These are phyloP conservation scores for Drosophila longiperda DNA, from an alignment of 2,888 invertebrate genomes.

Conservation along the genomic window DNA sequence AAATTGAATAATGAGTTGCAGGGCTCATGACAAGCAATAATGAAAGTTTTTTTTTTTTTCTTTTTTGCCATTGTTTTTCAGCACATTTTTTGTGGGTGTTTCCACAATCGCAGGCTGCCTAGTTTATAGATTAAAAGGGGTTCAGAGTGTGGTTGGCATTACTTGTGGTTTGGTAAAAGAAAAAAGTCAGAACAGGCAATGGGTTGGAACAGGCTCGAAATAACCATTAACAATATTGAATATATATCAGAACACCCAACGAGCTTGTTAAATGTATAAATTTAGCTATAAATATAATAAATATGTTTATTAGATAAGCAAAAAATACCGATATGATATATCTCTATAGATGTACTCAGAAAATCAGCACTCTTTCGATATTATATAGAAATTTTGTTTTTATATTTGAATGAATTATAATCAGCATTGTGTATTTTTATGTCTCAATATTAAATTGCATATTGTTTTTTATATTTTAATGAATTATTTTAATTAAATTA, in stretches of 20 bases:
- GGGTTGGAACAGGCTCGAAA: not conserved
- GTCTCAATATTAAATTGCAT: too few relatives aligned
- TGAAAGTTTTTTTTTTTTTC: slow-evolving; percentile 55
- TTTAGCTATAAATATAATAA: not conserved
- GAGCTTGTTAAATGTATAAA: slow-evolving; percentile 1
- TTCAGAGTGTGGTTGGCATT: not conserved
- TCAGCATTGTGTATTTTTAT: too few relatives aligned
- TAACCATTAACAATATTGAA: slow-evolving; percentile 18
- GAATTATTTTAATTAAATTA: not conserved
- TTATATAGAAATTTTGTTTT: not conserved
- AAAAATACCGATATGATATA: not conserved
- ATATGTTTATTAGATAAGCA: not conserved
- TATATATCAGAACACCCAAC: not conserved
- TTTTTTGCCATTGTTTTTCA: slow-evolving; percentile 31
- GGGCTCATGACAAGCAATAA: slow-evolving; percentile 68
- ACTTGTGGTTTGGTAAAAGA: slow-evolving; percentile 37
- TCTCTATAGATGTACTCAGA: not conserved
- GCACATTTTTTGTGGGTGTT: slow-evolving; percentile 48
- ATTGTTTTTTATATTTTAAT: not conserved
- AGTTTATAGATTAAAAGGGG: slow-evolving; percentile 51
- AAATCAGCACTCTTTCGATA: not conserved
- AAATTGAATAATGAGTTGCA: slow-evolving; percentile 78
- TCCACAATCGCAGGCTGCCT: slow-evolving; percentile 40
- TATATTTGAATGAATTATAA: not conserved
- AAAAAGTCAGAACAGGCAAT: not conserved